A percentile compares a stretch with the other conserved stretches of the same genome.
phyloP scores from a whole-genome alignment of 2,797 vertebrate species.

The Syngnathus rostellatus region DNA sequence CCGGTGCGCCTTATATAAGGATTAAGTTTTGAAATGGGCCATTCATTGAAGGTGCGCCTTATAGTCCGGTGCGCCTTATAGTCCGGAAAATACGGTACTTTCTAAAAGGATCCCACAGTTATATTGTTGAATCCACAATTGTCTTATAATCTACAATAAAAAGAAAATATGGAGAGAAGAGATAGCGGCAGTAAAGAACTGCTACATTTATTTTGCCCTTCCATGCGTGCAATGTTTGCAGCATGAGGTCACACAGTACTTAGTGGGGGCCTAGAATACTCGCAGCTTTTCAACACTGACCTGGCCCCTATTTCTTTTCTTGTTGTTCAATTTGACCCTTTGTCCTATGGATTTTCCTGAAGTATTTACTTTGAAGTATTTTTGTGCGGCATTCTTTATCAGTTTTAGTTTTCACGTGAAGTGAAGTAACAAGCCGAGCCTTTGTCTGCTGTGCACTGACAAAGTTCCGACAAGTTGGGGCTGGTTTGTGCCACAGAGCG shows the following conservation, averaged over 20 bases:
- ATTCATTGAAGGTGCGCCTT: too few relatives aligned
- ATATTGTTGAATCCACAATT: background rate
- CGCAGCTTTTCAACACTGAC: background rate
- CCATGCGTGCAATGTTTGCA: background rate
- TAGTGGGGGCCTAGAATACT: background rate
- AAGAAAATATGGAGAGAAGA: background rate
- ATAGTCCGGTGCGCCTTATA: too few relatives aligned
- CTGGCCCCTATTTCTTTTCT: background rate
- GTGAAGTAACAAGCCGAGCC: conserved; percentile 29
- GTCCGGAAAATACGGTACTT: background rate
- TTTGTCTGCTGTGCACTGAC: conserved; percentile 31
- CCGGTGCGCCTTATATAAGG: too few relatives aligned
- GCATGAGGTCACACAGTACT: background rate
- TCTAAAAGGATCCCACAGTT: background rate
- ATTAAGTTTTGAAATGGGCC: too few relatives aligned
- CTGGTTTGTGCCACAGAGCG: conserved; percentile 23
- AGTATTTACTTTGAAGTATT: background rate
- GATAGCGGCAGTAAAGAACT: background rate
- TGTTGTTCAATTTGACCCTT: background rate
- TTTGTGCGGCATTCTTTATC: background rate
- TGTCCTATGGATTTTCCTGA: background rate
- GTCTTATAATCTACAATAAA: background rate
- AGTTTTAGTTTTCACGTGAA: background rate
- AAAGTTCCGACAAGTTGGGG: conserved; percentile 35
- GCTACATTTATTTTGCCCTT: background rate